Conservation (phyloP, 2,797 vertebrate genomes). For the Pangasius krempfi region DNA sequence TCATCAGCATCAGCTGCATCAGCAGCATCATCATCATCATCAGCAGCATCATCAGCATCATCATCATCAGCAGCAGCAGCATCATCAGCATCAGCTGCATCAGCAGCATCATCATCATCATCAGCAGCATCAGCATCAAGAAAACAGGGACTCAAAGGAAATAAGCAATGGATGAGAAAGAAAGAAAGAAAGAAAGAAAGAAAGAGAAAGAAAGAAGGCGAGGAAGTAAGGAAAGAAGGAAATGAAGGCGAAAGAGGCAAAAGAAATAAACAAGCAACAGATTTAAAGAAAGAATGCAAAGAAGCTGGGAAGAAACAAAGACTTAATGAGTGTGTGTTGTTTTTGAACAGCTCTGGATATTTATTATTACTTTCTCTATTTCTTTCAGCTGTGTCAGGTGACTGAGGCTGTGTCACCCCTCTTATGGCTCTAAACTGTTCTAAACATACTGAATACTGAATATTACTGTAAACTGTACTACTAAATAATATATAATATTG, state of each 20-base stretch:
- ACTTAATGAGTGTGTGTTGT: neutral
- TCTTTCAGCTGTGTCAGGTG: neutral
- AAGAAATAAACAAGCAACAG: neutral
- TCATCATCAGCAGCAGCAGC: constrained; percentile 14
- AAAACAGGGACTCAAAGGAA: neutral
- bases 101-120: neutral
- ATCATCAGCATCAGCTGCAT: neutral
- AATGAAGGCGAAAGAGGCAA: neutral
- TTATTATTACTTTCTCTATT: neutral
- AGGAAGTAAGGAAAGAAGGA: too few species aligned
- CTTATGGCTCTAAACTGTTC: neutral
- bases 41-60: too few species aligned
- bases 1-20: neutral
- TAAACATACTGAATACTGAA: neutral
- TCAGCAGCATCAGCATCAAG: neutral
- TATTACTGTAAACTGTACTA: neutral
- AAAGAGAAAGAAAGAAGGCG: neutral
- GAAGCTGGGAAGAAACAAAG: too few species aligned
- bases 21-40: neutral
- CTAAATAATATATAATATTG: neutral
- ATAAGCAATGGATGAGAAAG: neutral
- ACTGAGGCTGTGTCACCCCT: neutral
- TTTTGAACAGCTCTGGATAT: neutral
- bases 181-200: neutral
- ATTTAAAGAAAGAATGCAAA: neutral